Conservation (phyloP, 2,113 vertebrate species). For the Silurus meridionalis region DNA sequence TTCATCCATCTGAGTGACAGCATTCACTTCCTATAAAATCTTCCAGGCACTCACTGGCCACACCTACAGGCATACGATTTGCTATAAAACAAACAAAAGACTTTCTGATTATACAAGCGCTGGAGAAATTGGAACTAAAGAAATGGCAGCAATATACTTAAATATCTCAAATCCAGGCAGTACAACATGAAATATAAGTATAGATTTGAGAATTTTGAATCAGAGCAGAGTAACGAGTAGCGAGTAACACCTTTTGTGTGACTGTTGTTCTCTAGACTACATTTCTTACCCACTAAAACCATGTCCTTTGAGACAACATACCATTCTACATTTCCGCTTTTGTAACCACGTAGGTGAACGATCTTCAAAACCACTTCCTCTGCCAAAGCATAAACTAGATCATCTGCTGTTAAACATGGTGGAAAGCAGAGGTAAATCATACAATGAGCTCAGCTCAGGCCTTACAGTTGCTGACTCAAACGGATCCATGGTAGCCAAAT, state of each 20-base stretch:
- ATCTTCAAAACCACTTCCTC: constrained; percentile 43
- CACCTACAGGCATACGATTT: background rate
- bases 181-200: background rate
- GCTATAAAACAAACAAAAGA: background rate
- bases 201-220: background rate
- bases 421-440: background rate
- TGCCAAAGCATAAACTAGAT: constrained; percentile 26
- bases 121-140: background rate
- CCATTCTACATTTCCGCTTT: constrained; percentile 29
- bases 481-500: background rate
- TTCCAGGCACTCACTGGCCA: background rate
- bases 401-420: background rate
- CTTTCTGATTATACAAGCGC: background rate
- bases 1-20: background rate
- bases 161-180: background rate
- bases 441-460: background rate
- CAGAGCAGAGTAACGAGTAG: no score
- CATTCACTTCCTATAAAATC: background rate
- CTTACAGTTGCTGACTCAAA: constrained; percentile 15
- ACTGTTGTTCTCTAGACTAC: background rate
- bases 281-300: constrained; percentile 15
- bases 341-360: constrained; percentile 39
- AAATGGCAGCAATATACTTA: background rate
- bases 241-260: background rate
- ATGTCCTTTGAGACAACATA: constrained; percentile 14